Base-by-base conservation (phyloP, 2,797 vertebrate genomes). In the Thaleichthys pacificus region DNA sequence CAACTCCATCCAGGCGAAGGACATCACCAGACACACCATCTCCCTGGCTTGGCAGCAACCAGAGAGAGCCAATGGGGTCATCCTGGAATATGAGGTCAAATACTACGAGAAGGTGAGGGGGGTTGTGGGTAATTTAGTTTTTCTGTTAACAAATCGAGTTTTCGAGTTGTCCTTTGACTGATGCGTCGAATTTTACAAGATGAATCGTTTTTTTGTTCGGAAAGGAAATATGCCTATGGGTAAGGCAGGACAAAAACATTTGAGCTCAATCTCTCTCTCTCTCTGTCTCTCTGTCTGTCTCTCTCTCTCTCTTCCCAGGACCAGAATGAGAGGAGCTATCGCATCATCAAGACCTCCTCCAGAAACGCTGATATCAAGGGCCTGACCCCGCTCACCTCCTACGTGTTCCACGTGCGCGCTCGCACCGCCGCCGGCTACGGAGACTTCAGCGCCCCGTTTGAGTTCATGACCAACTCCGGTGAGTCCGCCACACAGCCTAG, bases 381-480 rank as follows among this genome's bases (percentile, higher is more conserved):
- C 57, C 90, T 99, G 85, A 98, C 95, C 67, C 96, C 97, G 0
- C 87, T 99, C 70, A 99, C 97, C 32, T 97, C 96, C 0, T 99
- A 99, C 0, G 95, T 98, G 12, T 99, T 98, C 85, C 97, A 99
- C 0, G 97, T 99, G 74, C 92, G 97, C 0, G 97, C 97, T 67
- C 94, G 97, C 76, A 99, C 97, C 0, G 96, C 97, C 0, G 97
- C 97, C 0, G 97, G 97, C 9, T 99, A 99, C 0, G 97, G 97
- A 0, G 96, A 98, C 65, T 99, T 98, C 91, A 99, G 97, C 0
- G 94, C 95, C 4, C 97, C 97, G 0, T 94, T 98, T 65, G 96
- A 98, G 88, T 96, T 97, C 91, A 98, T 96, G 80, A 99, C 97
- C 17, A 99, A 98, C 90, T 98, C 97, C 61, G 96, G 97, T 98